Evolutionary conservation across 2,797 vertebrate species (phyloP).

Genomic region (Peromyscus nudipes): DNA sequence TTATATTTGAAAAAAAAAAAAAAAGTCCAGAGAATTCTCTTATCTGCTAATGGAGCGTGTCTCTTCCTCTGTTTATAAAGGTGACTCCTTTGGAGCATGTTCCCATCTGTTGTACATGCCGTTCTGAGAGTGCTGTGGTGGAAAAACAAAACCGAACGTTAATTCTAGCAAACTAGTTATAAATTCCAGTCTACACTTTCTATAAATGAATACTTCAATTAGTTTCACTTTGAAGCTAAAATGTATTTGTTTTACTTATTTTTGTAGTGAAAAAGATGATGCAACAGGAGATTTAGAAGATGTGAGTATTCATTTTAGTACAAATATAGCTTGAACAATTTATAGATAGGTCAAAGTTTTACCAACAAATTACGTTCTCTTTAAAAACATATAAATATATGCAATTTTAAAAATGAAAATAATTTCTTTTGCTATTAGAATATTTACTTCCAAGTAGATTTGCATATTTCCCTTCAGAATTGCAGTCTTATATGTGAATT

Average conservation of each 20-base stretch:
- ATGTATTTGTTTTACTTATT: slow-evolving; percentile 62
- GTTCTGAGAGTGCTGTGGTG: slow-evolving; percentile 32
- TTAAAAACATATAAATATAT: slow-evolving; percentile 34
- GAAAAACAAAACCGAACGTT: slow-evolving; percentile 40
- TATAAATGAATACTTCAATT: slow-evolving; percentile 62
- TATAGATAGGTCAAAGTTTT: slow-evolving; percentile 62
- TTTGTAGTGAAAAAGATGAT: slow-evolving; percentile 85
- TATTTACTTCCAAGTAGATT: slow-evolving; percentile 29
- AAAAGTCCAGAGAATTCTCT: neutral
- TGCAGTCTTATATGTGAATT: slow-evolving; percentile 46
- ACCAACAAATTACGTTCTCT: slow-evolving; percentile 44
- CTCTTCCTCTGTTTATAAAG: slow-evolving; percentile 32
- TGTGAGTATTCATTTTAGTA: slow-evolving; percentile 84
- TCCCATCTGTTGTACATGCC: neutral
- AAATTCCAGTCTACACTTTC: slow-evolving; percentile 17
- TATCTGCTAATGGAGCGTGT: slow-evolving; percentile 1
- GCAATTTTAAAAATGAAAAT: slow-evolving; percentile 52
- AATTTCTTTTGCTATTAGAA: slow-evolving; percentile 53
- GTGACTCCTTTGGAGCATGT: neutral
- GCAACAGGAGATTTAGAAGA: slow-evolving; percentile 83
- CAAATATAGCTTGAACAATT: slow-evolving; percentile 36
- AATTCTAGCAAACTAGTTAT: slow-evolving; percentile 28
- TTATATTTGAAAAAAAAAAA: slow-evolving; percentile 24
- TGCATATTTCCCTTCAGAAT: slow-evolving; percentile 21
- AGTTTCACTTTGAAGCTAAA: slow-evolving; percentile 67